Base-by-base conservation (phyloP, 2,888 invertebrate species). In the Timema podura region DNA sequence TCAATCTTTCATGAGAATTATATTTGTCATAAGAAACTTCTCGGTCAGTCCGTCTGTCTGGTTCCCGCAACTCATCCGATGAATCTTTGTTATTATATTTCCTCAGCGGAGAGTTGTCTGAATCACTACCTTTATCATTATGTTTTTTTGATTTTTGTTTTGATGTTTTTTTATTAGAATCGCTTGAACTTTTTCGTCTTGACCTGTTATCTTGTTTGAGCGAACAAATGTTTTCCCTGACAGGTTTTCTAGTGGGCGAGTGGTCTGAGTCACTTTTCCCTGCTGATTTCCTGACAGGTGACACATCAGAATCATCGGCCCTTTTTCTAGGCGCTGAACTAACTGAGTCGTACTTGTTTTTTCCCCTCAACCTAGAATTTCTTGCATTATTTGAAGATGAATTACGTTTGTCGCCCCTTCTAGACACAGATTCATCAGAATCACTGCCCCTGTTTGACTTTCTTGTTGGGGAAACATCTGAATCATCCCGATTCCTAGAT, bases 271-370 rank as follows among this genome's bases (percentile, higher is more conserved):
- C 66, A 45, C 59, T 45, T 9, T 44, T n/a, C 30, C 51, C 54
- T 30, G 8, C 54, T 6, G 13, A 11, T 49, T 30, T 66, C 54
- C 66, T 66, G 44, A 54, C 45, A 48, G 66, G 66, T 11, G 65
- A 65, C 7, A 7, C 9, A 66, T 68, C 67, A 15, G n/a, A 67
- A 46, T 64, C 64, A 30, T 8, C 11, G 5, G 10, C 46, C 9
- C 15, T 49, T 16, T 30, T 66, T 48, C 66, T 66, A 11, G 44
- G 16, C n/a, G 57, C 57, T 46, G 64, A 48, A 54, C 68, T 45
- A 68, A 76, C 76, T n/a, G 71, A 68, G 70, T 73, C 72, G 46
- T 48, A 47, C 64, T 64, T 70, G 45, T n/a, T 8, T 45, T 51
- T 68, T 13, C 59, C 45, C 2, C 9, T 16, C 1, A 48, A 6